Evolutionary conservation across 1,140 invertebrate species (phyloP).

Genomic region (Dinothrombium tinctorium): DNA sequence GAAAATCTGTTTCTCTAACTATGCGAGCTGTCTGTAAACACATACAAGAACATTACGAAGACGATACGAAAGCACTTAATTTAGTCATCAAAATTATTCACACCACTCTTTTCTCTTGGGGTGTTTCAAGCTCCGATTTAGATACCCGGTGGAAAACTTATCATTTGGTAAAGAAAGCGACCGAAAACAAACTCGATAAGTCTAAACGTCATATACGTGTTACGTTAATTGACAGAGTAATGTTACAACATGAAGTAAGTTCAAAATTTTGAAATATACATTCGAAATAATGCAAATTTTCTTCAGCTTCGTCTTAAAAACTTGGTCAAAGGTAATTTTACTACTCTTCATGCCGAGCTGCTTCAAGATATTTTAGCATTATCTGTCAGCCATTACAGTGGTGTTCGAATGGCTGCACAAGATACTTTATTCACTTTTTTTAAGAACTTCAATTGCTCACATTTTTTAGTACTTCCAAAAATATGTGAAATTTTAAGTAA

Average conservation of each 20-base stretch:
- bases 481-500: conserved; percentile 32
- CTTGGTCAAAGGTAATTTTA: conserved; percentile 16
- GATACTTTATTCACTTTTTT: conserved; percentile 26
- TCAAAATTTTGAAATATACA: not conserved
- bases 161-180: conserved; percentile 29
- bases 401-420: conserved; percentile 38
- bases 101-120: conserved; percentile 30
- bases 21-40: conserved; percentile 29
- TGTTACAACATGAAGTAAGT: conserved; percentile 37
- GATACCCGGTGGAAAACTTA: conserved; percentile 32
- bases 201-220: conserved; percentile 34
- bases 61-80: conserved; percentile 46
- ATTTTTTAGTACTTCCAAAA: conserved; percentile 29
- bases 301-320: not conserved
- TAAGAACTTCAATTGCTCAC: conserved; percentile 32
- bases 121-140: conserved; percentile 25
- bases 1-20: conserved; percentile 27
- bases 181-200: conserved; percentile 32
- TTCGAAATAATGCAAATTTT: not conserved
- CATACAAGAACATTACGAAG: conserved; percentile 34
- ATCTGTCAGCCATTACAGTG: conserved; percentile 39
- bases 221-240: conserved; percentile 35
- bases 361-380: conserved; percentile 36
- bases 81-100: conserved; percentile 36
- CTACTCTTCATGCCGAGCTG: conserved; percentile 31